These are phyloP conservation scores for Calephelis nemesis DNA, from an alignment of 1,140 invertebrate species.

Conservation along the genomic window DNA sequence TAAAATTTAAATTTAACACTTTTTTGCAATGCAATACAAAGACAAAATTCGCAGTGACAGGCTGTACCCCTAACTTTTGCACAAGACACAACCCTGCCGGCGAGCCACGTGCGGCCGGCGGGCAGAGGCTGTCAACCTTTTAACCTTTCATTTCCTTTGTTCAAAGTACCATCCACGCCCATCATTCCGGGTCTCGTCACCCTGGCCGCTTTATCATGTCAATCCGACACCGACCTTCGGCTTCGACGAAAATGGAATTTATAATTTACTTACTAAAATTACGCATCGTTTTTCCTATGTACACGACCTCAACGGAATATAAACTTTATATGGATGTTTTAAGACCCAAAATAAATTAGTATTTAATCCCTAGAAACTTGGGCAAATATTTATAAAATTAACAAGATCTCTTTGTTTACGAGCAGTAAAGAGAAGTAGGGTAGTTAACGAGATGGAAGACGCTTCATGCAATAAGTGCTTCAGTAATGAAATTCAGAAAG, in stretches of 20 bases:
- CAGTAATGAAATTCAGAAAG: background rate
- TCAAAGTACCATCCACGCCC: conserved; percentile 4
- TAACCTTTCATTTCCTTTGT: conserved; percentile 4
- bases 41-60: too few relatives aligned
- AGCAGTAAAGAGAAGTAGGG: conserved; percentile 10
- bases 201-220: conserved; percentile 15
- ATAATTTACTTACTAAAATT: conserved; percentile 32
- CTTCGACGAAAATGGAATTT: conserved; percentile 30
- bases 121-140: conserved; percentile 7
- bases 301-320: background rate
- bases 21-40: too few relatives aligned
- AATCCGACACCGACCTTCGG: conserved; percentile 25
- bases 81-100: too few relatives aligned
- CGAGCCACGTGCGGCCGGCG: too few relatives aligned
- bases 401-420: background rate
- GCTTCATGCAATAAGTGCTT: background rate
- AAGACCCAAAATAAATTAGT: background rate
- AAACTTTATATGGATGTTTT: background rate
- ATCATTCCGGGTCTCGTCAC: conserved; percentile 21
- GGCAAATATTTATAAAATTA: conserved; percentile 1
- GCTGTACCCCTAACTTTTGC: too few relatives aligned
- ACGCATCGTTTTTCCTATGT: conserved; percentile 22
- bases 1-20: too few relatives aligned
- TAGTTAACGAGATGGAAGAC: conserved; percentile 7
- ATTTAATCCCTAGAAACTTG: conserved; percentile 3